Conservation (phyloP, 2,888 invertebrate species). For the Lycia hirtaria region DNA sequence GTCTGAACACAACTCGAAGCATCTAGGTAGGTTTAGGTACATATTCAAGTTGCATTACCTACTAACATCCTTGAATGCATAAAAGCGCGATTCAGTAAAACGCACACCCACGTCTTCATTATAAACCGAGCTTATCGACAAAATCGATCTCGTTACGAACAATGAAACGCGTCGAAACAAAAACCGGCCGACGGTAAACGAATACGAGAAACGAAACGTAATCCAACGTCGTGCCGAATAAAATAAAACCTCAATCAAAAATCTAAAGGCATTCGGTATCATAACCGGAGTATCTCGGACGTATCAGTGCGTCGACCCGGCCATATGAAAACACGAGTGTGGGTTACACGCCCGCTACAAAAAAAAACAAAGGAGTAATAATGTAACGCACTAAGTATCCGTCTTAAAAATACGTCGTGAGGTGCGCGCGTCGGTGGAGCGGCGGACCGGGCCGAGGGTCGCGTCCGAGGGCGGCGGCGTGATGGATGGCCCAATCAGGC, state of each 20-base stretch:
- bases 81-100: conserved; percentile 55
- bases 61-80: conserved; percentile 44
- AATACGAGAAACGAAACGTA: conserved; percentile 83
- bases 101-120: conserved; percentile 81
- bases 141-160: conserved; percentile 83
- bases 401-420: conserved; percentile 83
- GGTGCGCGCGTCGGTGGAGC: conserved; percentile 69
- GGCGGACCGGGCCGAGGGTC: conserved; percentile 61
- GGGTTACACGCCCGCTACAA: conserved; percentile 73
- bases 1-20: not conserved
- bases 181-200: conserved; percentile 78
- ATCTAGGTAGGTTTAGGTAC: not conserved
- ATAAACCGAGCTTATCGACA: conserved; percentile 74
- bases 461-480: conserved; percentile 66
- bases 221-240: conserved; percentile 79
- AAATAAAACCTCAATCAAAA: conserved; percentile 84
- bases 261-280: conserved; percentile 80
- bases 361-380: conserved; percentile 81
- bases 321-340: conserved; percentile 73
- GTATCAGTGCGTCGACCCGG: conserved; percentile 75
- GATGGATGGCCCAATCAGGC: conserved; percentile 87
- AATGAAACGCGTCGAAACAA: conserved; percentile 82
- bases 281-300: conserved; percentile 64
- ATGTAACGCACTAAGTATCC: conserved; percentile 84
- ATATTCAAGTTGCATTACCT: conserved; percentile 29